A percentile compares a stretch with the other conserved stretches of the same genome.
Conservation (phyloP, 2,113 vertebrate species). For the Mustelus asterias region DNA sequence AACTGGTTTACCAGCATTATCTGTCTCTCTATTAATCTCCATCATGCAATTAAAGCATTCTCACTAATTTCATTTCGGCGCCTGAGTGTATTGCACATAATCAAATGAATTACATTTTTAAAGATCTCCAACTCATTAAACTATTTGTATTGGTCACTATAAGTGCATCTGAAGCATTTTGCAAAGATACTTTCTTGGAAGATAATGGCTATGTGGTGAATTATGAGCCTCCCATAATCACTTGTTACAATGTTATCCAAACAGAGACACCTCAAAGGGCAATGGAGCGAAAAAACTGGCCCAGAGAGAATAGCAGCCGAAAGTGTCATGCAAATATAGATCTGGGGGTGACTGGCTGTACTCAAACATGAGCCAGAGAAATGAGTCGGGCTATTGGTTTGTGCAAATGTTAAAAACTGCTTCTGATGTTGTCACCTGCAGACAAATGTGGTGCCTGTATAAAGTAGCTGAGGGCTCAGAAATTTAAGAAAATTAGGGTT, state of each 20-base stretch:
- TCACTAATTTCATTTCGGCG: constrained; percentile 47
- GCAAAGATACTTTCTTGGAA: constrained; percentile 16
- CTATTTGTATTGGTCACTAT: constrained; percentile 51
- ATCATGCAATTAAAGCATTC: constrained; percentile 52
- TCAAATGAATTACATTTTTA: constrained; percentile 68
- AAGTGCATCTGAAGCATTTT: constrained; percentile 40
- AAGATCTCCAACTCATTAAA: constrained; percentile 60
- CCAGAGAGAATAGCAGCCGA: neutral
- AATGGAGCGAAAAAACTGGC: neutral
- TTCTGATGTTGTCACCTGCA: neutral
- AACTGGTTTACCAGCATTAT: constrained; percentile 53
- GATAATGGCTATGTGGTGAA: constrained; percentile 25
- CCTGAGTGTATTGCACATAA: constrained; percentile 49
- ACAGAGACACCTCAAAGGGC: neutral
- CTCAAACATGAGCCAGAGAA: neutral
- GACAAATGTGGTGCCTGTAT: neutral
- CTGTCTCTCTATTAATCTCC: constrained; percentile 58
- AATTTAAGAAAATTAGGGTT: too few species aligned
- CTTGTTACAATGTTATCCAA: neutral
- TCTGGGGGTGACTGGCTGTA: neutral
- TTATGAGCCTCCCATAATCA: neutral
- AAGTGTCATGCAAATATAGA: neutral
- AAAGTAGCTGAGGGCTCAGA: neutral
- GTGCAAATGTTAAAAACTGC: neutral
- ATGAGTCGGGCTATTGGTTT: neutral